phyloP scores from a whole-genome alignment of 2,888 invertebrate genomes.

The Lithophane ornitopus region DNA sequence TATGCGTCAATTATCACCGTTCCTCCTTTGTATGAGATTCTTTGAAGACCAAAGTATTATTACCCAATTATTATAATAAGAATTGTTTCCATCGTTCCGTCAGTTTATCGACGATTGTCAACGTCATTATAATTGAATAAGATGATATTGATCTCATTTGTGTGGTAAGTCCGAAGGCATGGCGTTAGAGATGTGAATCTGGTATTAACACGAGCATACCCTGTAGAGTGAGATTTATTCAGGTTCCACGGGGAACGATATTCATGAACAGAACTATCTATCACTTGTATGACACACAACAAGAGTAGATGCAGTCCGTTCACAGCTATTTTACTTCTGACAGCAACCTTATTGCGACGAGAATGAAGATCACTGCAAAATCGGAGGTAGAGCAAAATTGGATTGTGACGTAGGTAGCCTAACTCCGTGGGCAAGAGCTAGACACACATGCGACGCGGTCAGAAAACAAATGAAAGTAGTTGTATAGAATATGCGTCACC shows the following conservation, averaged over 20 bases:
- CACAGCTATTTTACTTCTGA: background rate
- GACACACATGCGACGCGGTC: background rate
- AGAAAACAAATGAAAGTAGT: background rate
- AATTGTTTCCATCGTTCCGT: conserved; percentile 34
- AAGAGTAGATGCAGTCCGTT: background rate
- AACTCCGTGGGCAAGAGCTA: background rate
- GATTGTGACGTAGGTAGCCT: background rate
- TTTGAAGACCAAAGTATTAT: conserved; percentile 57
- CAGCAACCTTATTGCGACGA: background rate
- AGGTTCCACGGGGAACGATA: background rate
- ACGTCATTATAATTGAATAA: conserved; percentile 35
- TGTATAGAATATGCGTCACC: background rate
- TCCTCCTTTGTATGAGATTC: conserved; percentile 45
- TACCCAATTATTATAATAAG: conserved; percentile 57
- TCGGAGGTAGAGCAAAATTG: no score
- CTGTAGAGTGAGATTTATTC: conserved; percentile 25
- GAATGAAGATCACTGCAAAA: background rate
- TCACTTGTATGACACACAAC: conserved; percentile 9
- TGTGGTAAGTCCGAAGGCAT: background rate
- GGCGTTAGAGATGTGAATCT: background rate
- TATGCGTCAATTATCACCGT: conserved; percentile 59
- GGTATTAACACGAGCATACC: background rate
- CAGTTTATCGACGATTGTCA: conserved; percentile 27
- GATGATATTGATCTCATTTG: conserved; percentile 24
- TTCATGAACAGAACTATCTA: conserved; percentile 12